Conservation (phyloP, 2,797 vertebrate species). For the Graptemys geographica region DNA sequence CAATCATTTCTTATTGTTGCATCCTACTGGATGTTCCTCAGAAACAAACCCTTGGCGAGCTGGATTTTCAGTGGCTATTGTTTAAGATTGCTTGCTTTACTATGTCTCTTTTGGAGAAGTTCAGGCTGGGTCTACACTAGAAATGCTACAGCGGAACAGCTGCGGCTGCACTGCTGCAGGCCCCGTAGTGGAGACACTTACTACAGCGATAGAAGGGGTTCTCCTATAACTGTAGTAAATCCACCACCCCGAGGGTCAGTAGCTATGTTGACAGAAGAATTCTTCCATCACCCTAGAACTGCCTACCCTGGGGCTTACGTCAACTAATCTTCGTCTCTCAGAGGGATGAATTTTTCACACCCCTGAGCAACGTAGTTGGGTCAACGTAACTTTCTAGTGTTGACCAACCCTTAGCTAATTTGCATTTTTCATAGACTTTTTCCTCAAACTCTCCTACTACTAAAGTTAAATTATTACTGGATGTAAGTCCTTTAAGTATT, state of each 20-base stretch:
- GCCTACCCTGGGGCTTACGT: background rate
- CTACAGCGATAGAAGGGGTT: background rate
- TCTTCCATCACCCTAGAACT: background rate
- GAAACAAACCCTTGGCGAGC: constrained; percentile 63
- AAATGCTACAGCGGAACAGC: background rate
- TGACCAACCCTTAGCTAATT: background rate
- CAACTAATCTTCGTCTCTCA: background rate
- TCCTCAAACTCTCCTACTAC: constrained; percentile 28
- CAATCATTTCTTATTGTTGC: constrained; percentile 56
- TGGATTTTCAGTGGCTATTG: constrained; percentile 4
- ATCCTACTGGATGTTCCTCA: constrained; percentile 59
- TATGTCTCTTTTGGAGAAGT: background rate
- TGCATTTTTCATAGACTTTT: constrained; percentile 43
- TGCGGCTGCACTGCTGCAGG: background rate
- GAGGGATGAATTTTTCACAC: background rate
- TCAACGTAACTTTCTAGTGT: background rate
- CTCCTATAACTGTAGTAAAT: background rate
- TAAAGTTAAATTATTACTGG: constrained; percentile 42
- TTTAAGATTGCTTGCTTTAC: background rate
- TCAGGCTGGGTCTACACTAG: background rate
- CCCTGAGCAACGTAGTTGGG: too few species aligned
- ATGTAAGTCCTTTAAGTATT: constrained; percentile 29
- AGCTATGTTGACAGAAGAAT: background rate
- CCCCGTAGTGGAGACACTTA: background rate
- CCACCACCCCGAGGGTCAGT: background rate